Evolutionary conservation across 2,888 invertebrate species (phyloP).

Genomic region (Rhogogaster chlorosoma): DNA sequence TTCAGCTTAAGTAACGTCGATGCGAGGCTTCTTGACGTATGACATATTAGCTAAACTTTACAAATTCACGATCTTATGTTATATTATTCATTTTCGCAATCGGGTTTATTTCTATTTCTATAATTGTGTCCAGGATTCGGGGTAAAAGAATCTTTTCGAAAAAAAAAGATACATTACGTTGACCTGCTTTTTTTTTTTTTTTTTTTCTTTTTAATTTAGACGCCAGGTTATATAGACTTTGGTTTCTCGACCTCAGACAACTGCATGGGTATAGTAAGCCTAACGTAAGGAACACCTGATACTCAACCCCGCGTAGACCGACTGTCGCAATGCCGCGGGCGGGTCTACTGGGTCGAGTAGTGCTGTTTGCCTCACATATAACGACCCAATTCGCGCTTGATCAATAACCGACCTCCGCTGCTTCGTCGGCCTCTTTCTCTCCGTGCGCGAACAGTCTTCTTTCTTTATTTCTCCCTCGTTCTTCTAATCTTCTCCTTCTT

Average conservation of each 20-base stretch:
- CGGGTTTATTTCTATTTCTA: background rate
- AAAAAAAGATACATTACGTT: no score
- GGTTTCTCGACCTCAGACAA: background rate
- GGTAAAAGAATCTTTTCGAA: no score
- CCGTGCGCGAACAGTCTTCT: background rate
- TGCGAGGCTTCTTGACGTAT: slow-evolving; percentile 61
- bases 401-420: slow-evolving; percentile 49
- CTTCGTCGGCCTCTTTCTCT: slow-evolving; percentile 36
- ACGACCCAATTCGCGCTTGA: slow-evolving; percentile 51
- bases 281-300: background rate
- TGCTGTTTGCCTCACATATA: slow-evolving; percentile 44
- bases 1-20: slow-evolving; percentile 68
- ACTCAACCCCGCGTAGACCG: slow-evolving; percentile 4
- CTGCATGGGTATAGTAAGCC: background rate
- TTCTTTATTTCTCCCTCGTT: background rate
- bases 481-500: background rate
- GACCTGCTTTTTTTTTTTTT: no score
- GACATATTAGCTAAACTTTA: slow-evolving; percentile 53
- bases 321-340: slow-evolving; percentile 65
- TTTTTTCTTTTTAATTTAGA: no score
- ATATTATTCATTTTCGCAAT: background rate
- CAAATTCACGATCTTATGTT: slow-evolving; percentile 60
- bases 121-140: background rate
- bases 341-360: slow-evolving; percentile 74
- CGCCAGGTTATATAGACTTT: background rate